A percentile compares a stretch with the other conserved stretches of the same genome.
Evolutionary conservation across 2,888 invertebrate genomes (phyloP).

Genomic region (Epistrophella euchroma): DNA sequence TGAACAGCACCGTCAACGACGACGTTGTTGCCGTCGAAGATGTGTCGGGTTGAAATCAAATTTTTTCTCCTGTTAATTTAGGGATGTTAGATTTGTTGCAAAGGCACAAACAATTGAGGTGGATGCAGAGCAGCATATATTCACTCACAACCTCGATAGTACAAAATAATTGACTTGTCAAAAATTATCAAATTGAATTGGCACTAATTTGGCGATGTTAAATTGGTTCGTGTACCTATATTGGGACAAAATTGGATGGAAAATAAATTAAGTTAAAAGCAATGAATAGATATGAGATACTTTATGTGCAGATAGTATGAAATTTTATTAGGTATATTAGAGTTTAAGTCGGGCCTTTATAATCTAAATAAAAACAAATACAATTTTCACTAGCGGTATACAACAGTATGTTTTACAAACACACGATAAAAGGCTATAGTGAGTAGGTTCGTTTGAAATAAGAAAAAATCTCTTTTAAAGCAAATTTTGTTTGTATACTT

Average conservation of each 20-base stretch:
- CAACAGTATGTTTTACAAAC: no score
- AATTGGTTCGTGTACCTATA: slow-evolving; percentile 23
- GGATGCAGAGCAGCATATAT: not conserved
- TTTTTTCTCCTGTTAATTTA: not conserved
- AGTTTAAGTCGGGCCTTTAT: no score
- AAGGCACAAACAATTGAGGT: not conserved
- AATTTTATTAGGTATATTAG: not conserved
- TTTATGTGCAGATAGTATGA: not conserved
- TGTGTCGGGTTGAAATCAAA: not conserved
- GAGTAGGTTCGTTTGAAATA: no score
- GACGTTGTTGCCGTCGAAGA: not conserved
- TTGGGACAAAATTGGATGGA: slow-evolving; percentile 7
- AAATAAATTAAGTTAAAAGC: slow-evolving; percentile 22
- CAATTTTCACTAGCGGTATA: no score
- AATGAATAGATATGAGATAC: not conserved
- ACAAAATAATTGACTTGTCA: slow-evolving; percentile 48
- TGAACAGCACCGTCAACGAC: not conserved
- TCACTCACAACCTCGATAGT: not conserved
- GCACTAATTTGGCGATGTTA: slow-evolving; percentile 59
- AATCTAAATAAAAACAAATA: no score
- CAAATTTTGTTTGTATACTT: no score
- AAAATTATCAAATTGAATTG: slow-evolving; percentile 68
- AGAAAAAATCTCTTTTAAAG: no score
- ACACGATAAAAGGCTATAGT: no score
- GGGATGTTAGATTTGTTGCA: not conserved